These are phyloP conservation scores for Andricus quercusramuli DNA, from an alignment of 2,888 invertebrate genomes.

Conservation along the genomic window DNA sequence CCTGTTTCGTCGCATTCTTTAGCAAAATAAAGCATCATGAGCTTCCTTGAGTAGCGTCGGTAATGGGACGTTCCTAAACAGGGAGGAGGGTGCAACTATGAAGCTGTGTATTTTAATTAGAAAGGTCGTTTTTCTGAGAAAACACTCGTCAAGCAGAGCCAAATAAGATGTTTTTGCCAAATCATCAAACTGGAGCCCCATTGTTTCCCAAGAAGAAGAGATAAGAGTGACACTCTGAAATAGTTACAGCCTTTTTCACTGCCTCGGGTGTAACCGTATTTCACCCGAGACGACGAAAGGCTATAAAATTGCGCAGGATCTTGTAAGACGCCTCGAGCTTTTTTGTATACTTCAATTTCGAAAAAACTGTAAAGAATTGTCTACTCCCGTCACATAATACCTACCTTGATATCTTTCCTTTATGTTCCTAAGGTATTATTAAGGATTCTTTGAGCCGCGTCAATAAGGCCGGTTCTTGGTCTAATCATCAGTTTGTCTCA, in stretches of 20 bases:
- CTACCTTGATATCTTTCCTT: background rate
- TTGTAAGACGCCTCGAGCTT: background rate
- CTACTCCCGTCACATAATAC: background rate
- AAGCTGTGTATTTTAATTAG: conserved; percentile 32
- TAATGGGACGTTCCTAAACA: conserved; percentile 28
- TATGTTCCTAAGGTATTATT: background rate
- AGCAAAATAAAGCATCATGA: conserved; percentile 34
- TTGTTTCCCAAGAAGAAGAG: background rate
- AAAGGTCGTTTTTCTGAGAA: background rate
- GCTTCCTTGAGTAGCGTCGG: conserved; percentile 39
- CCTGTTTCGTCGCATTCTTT: conserved; percentile 39
- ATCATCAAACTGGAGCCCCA: background rate
- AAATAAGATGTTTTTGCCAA: background rate
- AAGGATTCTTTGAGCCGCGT: background rate
- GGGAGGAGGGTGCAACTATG: conserved; percentile 6
- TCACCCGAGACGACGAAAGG: background rate
- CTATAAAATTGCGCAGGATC: background rate
- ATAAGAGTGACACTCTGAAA: conserved; percentile 1
- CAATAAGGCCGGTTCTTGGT: no score
- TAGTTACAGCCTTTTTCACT: background rate
- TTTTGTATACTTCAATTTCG: background rate
- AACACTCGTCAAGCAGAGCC: conserved; percentile 2
- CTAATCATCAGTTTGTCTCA: no score
- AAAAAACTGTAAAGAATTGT: background rate
- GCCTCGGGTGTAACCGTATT: background rate